These are phyloP conservation scores for Sardinella longiceps DNA, from an alignment of 2,797 vertebrate species.

Conservation along the genomic window DNA sequence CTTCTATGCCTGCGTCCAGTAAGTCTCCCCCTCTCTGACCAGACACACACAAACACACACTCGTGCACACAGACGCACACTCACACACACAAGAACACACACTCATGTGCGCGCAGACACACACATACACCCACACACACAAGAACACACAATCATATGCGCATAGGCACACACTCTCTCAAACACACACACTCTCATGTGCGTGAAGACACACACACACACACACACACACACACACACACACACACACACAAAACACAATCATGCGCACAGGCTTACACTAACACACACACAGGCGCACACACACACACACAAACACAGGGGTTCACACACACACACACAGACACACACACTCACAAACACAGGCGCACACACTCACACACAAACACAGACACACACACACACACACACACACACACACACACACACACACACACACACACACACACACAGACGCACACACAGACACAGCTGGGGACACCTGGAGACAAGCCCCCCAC, in stretches of 20 bases:
- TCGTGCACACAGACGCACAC: background rate
- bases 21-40: background rate
- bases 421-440: background rate
- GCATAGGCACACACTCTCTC: background rate
- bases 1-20: conserved; percentile 32
- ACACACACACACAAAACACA: background rate
- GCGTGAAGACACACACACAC: background rate
- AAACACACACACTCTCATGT: background rate
- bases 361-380: background rate
- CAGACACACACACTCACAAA: background rate
- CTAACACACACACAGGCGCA: background rate
- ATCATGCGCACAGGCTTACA: too few relatives aligned
- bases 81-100: background rate
- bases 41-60: conserved; percentile 29
- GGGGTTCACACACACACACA: background rate
- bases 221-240: background rate
- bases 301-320: background rate
- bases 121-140: background rate
- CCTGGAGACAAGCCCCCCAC: too few relatives aligned
- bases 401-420: background rate
- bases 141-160: background rate
- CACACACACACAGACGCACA: background rate
- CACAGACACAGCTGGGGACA: background rate
- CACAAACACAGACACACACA: background rate
- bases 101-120: background rate